A percentile compares a stretch with the other conserved stretches of the same genome.
phyloP scores from a whole-genome alignment of 2,113 vertebrate genomes.

The Argyrosomus japonicus region DNA sequence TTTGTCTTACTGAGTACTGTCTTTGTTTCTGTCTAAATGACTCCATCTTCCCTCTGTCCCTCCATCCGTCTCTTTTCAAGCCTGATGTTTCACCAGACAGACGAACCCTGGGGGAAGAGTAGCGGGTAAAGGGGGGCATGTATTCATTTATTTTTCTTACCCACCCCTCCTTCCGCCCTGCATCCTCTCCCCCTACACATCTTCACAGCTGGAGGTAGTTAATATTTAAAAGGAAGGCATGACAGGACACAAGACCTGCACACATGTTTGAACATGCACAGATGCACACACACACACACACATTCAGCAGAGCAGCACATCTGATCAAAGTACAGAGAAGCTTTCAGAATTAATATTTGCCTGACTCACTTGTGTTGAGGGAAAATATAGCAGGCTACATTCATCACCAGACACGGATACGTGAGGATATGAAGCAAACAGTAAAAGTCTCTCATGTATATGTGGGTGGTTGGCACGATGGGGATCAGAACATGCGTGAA shows the following conservation, averaged over 20 bases:
- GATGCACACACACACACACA: constrained; percentile 30
- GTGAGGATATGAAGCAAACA: constrained; percentile 29
- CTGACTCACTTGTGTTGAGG: constrained; percentile 15
- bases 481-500: constrained; percentile 47
- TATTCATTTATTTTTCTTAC: constrained; percentile 82
- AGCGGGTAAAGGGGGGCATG: constrained; percentile 71
- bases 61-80: constrained; percentile 46
- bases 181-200: constrained; percentile 77
- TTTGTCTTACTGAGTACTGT: constrained; percentile 34
- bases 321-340: constrained; percentile 50
- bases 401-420: constrained; percentile 15
- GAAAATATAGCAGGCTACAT: constrained; percentile 1
- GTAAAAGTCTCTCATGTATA: constrained; percentile 17
- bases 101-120: constrained; percentile 72
- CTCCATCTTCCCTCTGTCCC: constrained; percentile 22
- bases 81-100: constrained; percentile 72
- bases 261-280: constrained; percentile 60
- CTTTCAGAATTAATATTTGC: constrained; percentile 26
- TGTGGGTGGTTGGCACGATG: constrained; percentile 38
- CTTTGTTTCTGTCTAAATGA: constrained; percentile 48
- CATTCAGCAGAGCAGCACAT: constrained; percentile 16
- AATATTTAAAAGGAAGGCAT: constrained; percentile 84
- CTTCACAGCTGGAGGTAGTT: constrained; percentile 84
- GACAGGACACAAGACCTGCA: constrained; percentile 74
- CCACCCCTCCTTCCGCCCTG: constrained; percentile 45